Evolutionary conservation across 2,113 vertebrate species (phyloP).

Genomic region (Cricetomys ansorgei): DNA sequence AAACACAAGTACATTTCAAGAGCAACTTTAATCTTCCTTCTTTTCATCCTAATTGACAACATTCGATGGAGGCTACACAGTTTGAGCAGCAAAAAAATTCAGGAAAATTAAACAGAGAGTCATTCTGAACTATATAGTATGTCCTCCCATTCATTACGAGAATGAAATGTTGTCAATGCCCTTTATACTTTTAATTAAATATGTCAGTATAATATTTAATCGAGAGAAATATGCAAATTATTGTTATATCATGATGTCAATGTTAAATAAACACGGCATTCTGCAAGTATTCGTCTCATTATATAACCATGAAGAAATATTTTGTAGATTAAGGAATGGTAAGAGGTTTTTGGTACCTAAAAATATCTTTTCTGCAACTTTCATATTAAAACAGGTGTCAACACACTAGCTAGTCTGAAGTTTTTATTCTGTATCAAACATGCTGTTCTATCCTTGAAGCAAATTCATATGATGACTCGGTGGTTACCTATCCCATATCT

Average conservation of each 20-base stretch:
- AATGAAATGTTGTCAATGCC: constrained; percentile 80
- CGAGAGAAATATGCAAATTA: constrained; percentile 82
- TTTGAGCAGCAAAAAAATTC: constrained; percentile 61
- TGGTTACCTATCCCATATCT: background rate
- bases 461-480: background rate
- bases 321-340: constrained; percentile 61
- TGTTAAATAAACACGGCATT: constrained; percentile 76
- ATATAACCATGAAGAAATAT: constrained; percentile 49
- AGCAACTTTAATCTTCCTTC: constrained; percentile 71
- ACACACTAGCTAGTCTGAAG: background rate
- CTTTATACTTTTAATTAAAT: constrained; percentile 84
- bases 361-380: constrained; percentile 7
- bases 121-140: constrained; percentile 66
- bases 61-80: constrained; percentile 70
- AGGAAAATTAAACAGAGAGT: constrained; percentile 75
- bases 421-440: background rate
- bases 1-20: constrained; percentile 77
- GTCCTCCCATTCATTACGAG: constrained; percentile 75
- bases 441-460: background rate
- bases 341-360: constrained; percentile 11
- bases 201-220: constrained; percentile 79
- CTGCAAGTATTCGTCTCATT: constrained; percentile 51
- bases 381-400: background rate
- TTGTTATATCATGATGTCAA: constrained; percentile 73
- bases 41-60: constrained; percentile 72